Conservation (phyloP, 2,888 invertebrate species). For the Drosophila atripex region DNA sequence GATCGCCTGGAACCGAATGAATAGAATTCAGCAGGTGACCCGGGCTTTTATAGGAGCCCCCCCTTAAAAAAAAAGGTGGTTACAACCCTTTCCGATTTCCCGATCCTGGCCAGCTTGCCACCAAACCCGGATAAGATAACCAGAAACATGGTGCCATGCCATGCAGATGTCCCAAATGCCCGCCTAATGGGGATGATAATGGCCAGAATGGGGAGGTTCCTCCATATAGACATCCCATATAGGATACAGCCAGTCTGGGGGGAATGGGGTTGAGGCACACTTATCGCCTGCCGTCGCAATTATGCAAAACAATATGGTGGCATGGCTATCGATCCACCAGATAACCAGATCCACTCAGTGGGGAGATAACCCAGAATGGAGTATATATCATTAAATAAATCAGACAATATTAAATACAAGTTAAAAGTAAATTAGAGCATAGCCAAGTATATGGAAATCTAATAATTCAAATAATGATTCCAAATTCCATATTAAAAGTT, state of each 20-base stretch:
- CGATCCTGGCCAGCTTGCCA: constrained; percentile 62
- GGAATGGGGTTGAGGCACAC: constrained; percentile 15
- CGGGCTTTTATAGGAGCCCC: constrained; percentile 69
- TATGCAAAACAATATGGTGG: constrained; percentile 79
- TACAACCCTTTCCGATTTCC: constrained; percentile 28
- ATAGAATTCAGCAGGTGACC: constrained; percentile 73
- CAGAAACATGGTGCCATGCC: constrained; percentile 33
- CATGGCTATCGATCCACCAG: constrained; percentile 61
- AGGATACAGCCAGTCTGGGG: constrained; percentile 6
- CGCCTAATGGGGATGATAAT: constrained; percentile 47
- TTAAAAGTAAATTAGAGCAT: background rate
- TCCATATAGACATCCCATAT: no score
- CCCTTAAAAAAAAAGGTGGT: constrained; percentile 9
- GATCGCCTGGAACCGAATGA: constrained; percentile 74
- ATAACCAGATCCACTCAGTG: constrained; percentile 19
- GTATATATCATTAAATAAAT: constrained; percentile 18
- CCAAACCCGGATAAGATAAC: constrained; percentile 70
- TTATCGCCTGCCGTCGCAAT: constrained; percentile 62
- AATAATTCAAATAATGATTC: background rate
- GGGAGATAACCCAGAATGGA: constrained; percentile 8
- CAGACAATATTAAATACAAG: constrained; percentile 2
- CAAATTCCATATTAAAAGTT: background rate
- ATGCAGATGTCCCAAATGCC: constrained; percentile 44
- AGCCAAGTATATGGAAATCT: background rate
- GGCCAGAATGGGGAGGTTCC: background rate